Base-by-base conservation (phyloP, 1,140 invertebrate species). In the Tribolium madens region DNA sequence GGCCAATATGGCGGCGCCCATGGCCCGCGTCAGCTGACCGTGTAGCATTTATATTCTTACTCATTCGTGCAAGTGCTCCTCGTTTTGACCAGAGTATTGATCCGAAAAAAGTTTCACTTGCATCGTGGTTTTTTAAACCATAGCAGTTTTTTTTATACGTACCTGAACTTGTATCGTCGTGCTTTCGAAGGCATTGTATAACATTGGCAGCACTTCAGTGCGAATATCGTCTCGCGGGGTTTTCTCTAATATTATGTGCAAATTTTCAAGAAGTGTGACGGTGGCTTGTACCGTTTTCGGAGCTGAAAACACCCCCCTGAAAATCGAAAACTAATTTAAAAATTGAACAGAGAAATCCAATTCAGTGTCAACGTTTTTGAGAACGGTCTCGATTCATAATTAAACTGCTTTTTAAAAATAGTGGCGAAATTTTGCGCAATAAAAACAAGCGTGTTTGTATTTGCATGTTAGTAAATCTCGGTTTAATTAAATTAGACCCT, bases 101-200 rank as follows among this genome's bases (percentile, higher is more conserved):
- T n/a, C n/a, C n/a, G n/a, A n/a, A n/a, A n/a, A n/a, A n/a, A n/a
- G n/a, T n/a, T n/a, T n/a, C n/a, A n/a, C n/a, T n/a, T n/a, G n/a
- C n/a, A n/a, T n/a, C n/a, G n/a, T n/a, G n/a, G n/a, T n/a, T n/a
- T n/a, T n/a, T n/a, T n/a, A n/a, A n/a, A n/a, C 6, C 6, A 3
- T 3, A 3, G 26, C 6, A 3, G 36, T 36, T 7, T 26, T 26
- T 26, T 26, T 26, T 4, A 17, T 76, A 80, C 84, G 85, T 87
- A 97, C 96, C 92, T 98, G 95, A 75, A 97, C 94, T 88, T 97
- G 95, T 79, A 95, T 92, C n/a, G 94, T 96, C 36, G 93, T 92
- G 81, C 93, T 96, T 82, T 98, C 96, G 81, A 98, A 93, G 15
- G 95, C 93, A 73, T 89, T 92, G 87, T 95, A 98, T 5, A 99